Evolutionary conservation across 2,888 invertebrate species (phyloP).

Genomic region (Boloria selene): DNA sequence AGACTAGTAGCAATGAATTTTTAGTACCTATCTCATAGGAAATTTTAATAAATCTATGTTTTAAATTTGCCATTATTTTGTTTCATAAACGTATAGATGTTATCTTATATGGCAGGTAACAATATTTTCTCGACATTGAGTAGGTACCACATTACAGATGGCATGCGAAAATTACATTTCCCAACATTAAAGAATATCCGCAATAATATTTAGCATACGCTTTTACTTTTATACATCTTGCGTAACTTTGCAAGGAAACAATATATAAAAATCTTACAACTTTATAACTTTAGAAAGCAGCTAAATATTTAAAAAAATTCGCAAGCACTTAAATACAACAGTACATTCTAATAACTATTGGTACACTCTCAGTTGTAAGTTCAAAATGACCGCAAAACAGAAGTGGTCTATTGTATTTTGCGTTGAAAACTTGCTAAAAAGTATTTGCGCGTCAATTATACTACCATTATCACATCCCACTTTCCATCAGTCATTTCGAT

Average conservation of each 20-base stretch:
- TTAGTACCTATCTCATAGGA: too few relatives aligned
- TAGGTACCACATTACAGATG: too few relatives aligned
- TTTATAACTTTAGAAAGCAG: slow-evolving; percentile 1
- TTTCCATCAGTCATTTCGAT: slow-evolving; percentile 52
- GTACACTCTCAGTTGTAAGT: not conserved
- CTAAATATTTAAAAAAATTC: slow-evolving; percentile 6
- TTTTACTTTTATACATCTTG: slow-evolving; percentile 15
- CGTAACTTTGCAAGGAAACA: not conserved
- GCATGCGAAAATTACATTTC: too few relatives aligned
- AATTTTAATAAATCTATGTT: too few relatives aligned
- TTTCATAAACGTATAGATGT: too few relatives aligned
- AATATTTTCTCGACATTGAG: too few relatives aligned
- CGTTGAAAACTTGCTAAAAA: slow-evolving; percentile 62
- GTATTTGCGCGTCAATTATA: slow-evolving; percentile 60
- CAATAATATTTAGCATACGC: not conserved
- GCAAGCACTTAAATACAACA: slow-evolving; percentile 6
- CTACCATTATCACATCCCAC: slow-evolving; percentile 59
- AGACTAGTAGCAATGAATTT: not conserved
- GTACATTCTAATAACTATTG: not conserved
- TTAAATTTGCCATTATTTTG: too few relatives aligned
- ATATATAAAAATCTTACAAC: too few relatives aligned
- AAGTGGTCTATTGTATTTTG: slow-evolving; percentile 40
- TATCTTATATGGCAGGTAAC: too few relatives aligned
- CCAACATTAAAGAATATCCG: too few relatives aligned
- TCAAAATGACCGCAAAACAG: slow-evolving; percentile 40